Evolutionary conservation across 2,797 vertebrate species (phyloP).

Genomic region (Neosilurus hyrtlii): DNA sequence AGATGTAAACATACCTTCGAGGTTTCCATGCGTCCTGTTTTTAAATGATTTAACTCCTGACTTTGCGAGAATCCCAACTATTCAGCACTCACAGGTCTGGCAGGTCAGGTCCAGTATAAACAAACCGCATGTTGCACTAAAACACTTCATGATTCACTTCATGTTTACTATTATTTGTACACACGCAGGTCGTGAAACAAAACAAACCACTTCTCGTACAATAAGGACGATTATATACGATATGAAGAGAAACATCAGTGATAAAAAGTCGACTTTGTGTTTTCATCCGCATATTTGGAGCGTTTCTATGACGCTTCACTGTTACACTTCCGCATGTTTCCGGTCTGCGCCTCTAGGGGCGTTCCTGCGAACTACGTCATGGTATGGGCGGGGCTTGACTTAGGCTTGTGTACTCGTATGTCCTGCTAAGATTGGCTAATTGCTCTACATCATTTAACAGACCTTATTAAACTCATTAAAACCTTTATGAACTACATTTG

Average conservation of each 20-base stretch:
- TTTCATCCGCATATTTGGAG: background rate
- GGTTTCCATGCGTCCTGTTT: background rate
- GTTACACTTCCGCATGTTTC: background rate
- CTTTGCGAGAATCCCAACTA: background rate
- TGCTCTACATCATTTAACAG: background rate
- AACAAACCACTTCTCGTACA: background rate
- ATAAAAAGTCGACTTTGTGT: too few species aligned
- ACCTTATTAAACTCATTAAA: background rate
- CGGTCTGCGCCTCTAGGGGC: conserved; percentile 18
- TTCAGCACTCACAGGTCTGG: background rate
- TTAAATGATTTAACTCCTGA: background rate
- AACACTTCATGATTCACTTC: background rate
- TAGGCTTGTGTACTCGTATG: background rate
- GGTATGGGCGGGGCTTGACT: background rate
- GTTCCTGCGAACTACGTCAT: conserved; percentile 24
- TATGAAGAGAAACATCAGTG: too few species aligned
- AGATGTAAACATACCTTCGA: conserved; percentile 42
- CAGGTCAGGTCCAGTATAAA: background rate
- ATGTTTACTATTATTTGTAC: background rate
- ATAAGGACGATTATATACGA: too few species aligned
- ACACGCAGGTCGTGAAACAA: background rate
- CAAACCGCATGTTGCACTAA: background rate
- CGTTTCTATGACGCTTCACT: background rate
- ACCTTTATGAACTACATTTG: background rate
- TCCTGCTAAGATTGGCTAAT: background rate